Percentiles rank a stretch among this genome's conserved stretches.
Evolutionary conservation across 1,140 invertebrate genomes (phyloP).

Genomic region (Lycorma delicatula): DNA sequence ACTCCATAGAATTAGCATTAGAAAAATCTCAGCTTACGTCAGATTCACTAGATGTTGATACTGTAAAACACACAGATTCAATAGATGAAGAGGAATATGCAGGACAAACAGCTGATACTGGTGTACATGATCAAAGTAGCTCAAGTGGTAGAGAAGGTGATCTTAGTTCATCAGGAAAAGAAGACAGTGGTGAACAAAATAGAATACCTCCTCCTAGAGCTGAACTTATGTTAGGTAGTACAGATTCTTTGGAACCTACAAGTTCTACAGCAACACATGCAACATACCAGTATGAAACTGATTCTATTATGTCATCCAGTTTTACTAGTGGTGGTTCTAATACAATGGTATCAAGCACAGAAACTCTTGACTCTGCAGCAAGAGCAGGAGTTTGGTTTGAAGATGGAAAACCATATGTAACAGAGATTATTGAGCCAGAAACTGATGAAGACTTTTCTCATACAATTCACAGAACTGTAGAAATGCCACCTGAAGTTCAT

Average conservation of each 20-base stretch:
- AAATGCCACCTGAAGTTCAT: conserved; percentile 43
- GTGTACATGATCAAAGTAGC: conserved; percentile 37
- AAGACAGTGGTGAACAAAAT: conserved; percentile 36
- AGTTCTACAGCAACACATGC: conserved; percentile 70
- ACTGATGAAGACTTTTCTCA: conserved; percentile 38
- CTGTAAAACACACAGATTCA: conserved; percentile 38
- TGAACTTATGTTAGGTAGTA: conserved; percentile 50
- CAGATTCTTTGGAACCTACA: conserved; percentile 55
- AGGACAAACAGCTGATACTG: conserved; percentile 24
- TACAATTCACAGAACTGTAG: conserved; percentile 40
- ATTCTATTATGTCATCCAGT: conserved; percentile 72
- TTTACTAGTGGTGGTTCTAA: conserved; percentile 67
- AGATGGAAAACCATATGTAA: conserved; percentile 38
- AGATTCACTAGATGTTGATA: conserved; percentile 26
- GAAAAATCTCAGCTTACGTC: conserved; percentile 32
- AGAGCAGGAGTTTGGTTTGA: conserved; percentile 38
- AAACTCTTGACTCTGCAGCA: conserved; percentile 46
- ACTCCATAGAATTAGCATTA: conserved; percentile 42
- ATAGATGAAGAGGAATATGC: conserved; percentile 41
- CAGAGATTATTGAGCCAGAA: conserved; percentile 41
- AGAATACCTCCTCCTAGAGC: conserved; percentile 33
- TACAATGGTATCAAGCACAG: conserved; percentile 61
- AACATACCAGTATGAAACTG: conserved; percentile 73
- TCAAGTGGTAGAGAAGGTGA: conserved; percentile 40
- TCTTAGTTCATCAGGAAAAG: conserved; percentile 39